A percentile compares a stretch with the other conserved stretches of the same genome.
These are phyloP conservation scores for Amiota mariae DNA, from an alignment of 2,888 invertebrate genomes.

Conservation along the genomic window DNA sequence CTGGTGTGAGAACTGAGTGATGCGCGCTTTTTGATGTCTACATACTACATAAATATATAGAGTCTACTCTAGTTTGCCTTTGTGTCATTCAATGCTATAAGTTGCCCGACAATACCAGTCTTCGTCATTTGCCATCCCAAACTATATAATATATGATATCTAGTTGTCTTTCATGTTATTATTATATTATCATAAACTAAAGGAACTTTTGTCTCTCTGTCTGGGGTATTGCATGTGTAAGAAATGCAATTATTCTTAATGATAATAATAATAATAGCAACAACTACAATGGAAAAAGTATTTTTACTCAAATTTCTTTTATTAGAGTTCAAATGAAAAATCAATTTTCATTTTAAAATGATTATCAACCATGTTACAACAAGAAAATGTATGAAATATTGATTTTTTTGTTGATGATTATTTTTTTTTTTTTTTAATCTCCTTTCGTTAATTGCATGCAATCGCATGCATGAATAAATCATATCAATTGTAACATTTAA, in stretches of 20 bases:
- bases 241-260: conserved; percentile 30
- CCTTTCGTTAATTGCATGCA: neutral
- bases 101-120: neutral
- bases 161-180: no score
- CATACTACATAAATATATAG: neutral
- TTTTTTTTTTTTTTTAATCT: neutral
- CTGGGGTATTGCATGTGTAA: neutral
- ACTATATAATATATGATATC: no score
- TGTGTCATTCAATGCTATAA: conserved; percentile 27
- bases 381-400: neutral
- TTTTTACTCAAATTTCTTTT: no score
- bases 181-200: no score
- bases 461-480: neutral
- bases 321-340: neutral
- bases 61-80: neutral
- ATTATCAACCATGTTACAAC: neutral
- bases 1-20: no score
- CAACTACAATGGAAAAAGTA: neutral
- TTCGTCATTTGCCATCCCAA: no score
- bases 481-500: neutral
- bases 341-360: neutral
- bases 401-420: neutral
- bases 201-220: no score
- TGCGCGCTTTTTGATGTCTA: neutral
- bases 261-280: neutral